Evolutionary conservation across 2,113 vertebrate species (phyloP).

Genomic region (Heterocephalus glaber): DNA sequence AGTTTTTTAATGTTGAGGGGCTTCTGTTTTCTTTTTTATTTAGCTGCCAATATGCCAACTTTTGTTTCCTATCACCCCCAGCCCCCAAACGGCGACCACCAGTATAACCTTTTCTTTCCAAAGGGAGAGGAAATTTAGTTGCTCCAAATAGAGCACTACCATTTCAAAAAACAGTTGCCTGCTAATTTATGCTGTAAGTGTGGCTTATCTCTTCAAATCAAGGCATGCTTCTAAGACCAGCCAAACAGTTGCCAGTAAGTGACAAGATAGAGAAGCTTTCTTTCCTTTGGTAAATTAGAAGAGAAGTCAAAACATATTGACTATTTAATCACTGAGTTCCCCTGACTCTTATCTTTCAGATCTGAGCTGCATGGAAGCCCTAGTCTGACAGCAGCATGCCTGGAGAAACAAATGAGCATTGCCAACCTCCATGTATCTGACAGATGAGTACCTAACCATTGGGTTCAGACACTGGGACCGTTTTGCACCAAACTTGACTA

Average conservation of each 20-base stretch:
- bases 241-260: background rate
- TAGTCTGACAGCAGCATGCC: background rate
- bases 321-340: background rate
- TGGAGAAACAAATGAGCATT: background rate
- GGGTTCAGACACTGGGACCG: background rate
- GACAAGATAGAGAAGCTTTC: background rate
- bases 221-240: background rate
- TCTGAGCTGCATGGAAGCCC: background rate
- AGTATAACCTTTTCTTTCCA: constrained; percentile 16
- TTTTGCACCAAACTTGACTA: background rate
- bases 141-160: background rate
- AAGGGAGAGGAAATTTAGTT: background rate
- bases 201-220: background rate
- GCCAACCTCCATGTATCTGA: background rate
- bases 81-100: background rate
- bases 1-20: background rate
- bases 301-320: background rate
- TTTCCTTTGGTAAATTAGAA: constrained; percentile 22
- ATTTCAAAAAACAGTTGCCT: background rate
- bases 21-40: background rate
- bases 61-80: background rate
- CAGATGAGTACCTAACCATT: background rate
- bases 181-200: background rate
- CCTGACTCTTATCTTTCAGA: background rate
- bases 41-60: background rate